Base-by-base conservation (phyloP, 2,797 vertebrate genomes). In the Enteromius viviparus region DNA sequence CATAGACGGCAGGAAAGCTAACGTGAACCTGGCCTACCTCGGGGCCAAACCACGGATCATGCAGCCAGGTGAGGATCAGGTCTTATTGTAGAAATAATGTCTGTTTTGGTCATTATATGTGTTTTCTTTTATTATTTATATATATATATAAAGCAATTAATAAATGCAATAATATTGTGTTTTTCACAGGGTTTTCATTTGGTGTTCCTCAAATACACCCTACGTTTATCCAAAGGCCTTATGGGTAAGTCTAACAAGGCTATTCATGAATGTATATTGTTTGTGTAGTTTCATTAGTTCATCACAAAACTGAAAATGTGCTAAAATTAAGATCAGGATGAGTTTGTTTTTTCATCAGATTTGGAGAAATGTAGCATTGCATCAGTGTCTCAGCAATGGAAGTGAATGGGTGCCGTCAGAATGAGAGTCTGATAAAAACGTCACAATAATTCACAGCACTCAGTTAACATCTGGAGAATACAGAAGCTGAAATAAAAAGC, bases 181-280 rank as follows among this genome's bases (percentile, higher is more conserved):
- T 87, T 87, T 85, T 93, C 92, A 85, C 89, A 99, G 98, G 98
- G 85, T 99, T 98, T 96, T 96, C 98, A 89, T 99, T 99, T 89
- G 97, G 97, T 60, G 94, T 99, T 85, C 97, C 97, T 88, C 97
- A 98, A 85, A 97, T 99, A 91, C 98, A 99, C 90, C 97, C 97
- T 17, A 96, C 97, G n/a, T 98, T 99, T 91, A 97, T 99, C 93
- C 98, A 98, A 88, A 96, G 97, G 93, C 96, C 97, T 89, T 99
- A 98, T 71, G 98, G 98, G 98, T 99, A 96, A 93, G 96, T 96
- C 17, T 55, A 29, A 70, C 32, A 21, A 26, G 1, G 29, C 37
- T 34, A 60, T 4, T 49, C 1, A 45, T 23, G 12, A 26, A 1
- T 68, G 11, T 23, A 2, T 40, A 6, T 51, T 71, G 11, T 68